These are phyloP conservation scores for Tinea semifulvella DNA, from an alignment of 2,888 invertebrate species.

Conservation along the genomic window DNA sequence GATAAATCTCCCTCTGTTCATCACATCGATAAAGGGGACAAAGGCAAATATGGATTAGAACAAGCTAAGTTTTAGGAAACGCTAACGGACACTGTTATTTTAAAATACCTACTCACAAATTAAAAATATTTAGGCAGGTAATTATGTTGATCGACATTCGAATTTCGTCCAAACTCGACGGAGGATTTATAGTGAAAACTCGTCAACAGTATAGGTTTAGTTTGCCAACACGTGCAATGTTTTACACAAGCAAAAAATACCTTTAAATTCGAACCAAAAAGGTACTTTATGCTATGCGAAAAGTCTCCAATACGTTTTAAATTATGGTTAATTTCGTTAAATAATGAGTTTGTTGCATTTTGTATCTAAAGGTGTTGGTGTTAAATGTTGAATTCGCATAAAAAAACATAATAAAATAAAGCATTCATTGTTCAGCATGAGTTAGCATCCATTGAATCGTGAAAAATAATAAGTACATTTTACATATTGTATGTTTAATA, in stretches of 20 bases:
- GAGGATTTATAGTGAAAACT: slow-evolving; percentile 8
- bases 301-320: background rate
- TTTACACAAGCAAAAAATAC: background rate
- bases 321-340: slow-evolving; percentile 10
- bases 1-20: too few relatives aligned
- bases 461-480: slow-evolving; percentile 23
- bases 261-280: background rate
- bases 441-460: slow-evolving; percentile 23
- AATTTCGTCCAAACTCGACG: background rate
- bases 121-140: too few relatives aligned
- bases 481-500: too few relatives aligned
- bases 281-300: background rate
- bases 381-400: slow-evolving; percentile 17
- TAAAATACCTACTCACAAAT: too few relatives aligned
- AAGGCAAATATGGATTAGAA: too few relatives aligned
- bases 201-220: slow-evolving; percentile 2
- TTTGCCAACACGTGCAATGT: background rate
- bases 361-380: slow-evolving; percentile 14
- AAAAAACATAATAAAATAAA: slow-evolving; percentile 13
- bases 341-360: slow-evolving; percentile 20
- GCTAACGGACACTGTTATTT: too few relatives aligned
- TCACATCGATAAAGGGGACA: too few relatives aligned
- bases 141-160: slow-evolving; percentile 1
- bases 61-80: too few relatives aligned
- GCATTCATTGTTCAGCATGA: slow-evolving; percentile 22